phyloP scores from a whole-genome alignment of 2,797 vertebrate genomes.

The Pangasius djambal region DNA sequence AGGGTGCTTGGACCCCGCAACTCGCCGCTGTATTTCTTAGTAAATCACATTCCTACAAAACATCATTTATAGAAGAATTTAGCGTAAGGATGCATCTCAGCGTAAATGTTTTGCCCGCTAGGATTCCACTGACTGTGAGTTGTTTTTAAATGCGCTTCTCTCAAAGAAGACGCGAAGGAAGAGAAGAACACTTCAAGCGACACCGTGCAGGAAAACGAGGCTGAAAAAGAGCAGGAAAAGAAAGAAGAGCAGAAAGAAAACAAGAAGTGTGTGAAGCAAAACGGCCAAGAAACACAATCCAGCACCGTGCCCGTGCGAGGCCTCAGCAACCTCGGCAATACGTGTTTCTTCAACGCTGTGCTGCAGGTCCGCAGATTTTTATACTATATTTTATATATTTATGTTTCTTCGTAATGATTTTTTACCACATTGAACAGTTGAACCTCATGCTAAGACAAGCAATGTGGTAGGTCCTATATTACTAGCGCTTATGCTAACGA shows the following conservation, averaged over 20 bases:
- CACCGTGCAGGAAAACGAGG: slow-evolving; percentile 7
- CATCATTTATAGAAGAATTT: neutral
- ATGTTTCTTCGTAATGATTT: neutral
- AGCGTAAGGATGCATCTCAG: neutral
- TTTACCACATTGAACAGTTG: neutral
- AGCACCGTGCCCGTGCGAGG: slow-evolving; percentile 80
- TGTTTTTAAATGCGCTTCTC: neutral
- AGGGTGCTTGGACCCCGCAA: neutral
- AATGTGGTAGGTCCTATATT: neutral
- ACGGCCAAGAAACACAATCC: slow-evolving; percentile 54
- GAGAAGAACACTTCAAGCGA: slow-evolving; percentile 40
- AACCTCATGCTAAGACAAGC: neutral
- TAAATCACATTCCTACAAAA: neutral
- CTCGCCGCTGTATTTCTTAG: neutral
- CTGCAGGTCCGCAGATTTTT: slow-evolving; percentile 83
- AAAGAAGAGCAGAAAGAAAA: slow-evolving; percentile 70
- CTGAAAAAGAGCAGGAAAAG: slow-evolving; percentile 71
- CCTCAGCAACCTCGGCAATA: slow-evolving; percentile 96
- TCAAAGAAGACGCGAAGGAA: slow-evolving; percentile 3
- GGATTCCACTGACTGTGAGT: neutral
- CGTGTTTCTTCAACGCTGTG: slow-evolving; percentile 97
- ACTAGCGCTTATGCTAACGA: neutral
- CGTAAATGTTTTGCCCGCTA: neutral
- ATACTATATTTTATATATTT: neutral
- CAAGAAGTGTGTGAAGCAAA: slow-evolving; percentile 69